Evolutionary conservation across 2,888 invertebrate genomes (phyloP).

Genomic region (Camptogramma bilineatum): DNA sequence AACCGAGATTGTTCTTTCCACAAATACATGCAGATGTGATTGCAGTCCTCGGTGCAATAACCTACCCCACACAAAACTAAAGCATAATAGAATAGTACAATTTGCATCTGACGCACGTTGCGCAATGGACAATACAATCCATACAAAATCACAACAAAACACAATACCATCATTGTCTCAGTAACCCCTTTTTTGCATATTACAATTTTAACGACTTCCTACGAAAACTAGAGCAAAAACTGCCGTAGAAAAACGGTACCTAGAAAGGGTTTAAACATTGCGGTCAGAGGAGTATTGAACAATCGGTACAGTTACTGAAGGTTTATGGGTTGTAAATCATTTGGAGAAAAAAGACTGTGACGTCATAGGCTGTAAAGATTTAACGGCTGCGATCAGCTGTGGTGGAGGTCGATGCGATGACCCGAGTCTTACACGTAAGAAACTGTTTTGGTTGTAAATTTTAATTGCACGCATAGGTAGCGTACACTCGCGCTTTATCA

Average conservation of each 20-base stretch:
- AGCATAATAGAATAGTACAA: conserved; percentile 48
- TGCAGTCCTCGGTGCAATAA: conserved; percentile 34
- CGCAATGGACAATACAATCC: conserved; percentile 58
- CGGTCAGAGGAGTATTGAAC: conserved; percentile 80
- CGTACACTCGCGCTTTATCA: neutral
- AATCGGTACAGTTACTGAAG: conserved; percentile 82
- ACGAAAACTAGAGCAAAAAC: conserved; percentile 78
- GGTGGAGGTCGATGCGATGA: conserved; percentile 66
- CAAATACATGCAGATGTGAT: conserved; percentile 42
- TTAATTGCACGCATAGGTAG: conserved; percentile 23
- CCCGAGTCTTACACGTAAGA: conserved; percentile 42
- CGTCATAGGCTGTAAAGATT: conserved; percentile 80
- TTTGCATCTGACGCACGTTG: conserved; percentile 57
- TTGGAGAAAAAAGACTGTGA: conserved; percentile 77
- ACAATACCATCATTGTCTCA: conserved; percentile 58
- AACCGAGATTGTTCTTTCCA: conserved; percentile 32
- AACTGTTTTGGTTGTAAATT: conserved; percentile 26
- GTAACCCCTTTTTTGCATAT: conserved; percentile 81
- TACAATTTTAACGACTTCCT: conserved; percentile 71
- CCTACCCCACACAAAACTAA: conserved; percentile 39
- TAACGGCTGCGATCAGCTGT: conserved; percentile 81
- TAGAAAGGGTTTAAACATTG: conserved; percentile 84
- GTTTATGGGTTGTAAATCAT: conserved; percentile 84
- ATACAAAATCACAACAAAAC: conserved; percentile 50
- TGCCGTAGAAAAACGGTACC: conserved; percentile 61